Evolutionary conservation across 2,113 vertebrate genomes (phyloP).

Genomic region (Brienomyrus brachyistius): DNA sequence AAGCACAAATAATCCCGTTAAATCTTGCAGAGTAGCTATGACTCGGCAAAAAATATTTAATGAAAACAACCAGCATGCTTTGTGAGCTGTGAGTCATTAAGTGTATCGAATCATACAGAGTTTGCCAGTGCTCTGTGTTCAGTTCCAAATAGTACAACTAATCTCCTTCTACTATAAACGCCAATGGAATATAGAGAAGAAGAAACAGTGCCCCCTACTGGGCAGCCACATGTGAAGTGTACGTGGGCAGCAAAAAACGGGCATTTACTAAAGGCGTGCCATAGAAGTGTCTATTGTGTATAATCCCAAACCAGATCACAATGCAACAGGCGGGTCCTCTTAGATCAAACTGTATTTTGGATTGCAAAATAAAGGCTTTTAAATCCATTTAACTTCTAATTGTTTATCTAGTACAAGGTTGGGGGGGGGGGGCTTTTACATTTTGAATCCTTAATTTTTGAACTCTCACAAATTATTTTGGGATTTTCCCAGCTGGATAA

Average conservation of each 20-base stretch:
- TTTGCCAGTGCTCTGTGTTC: neutral
- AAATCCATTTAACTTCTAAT: neutral
- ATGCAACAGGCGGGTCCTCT: slow-evolving; percentile 39
- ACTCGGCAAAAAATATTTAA: neutral
- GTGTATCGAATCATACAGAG: neutral
- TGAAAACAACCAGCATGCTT: neutral
- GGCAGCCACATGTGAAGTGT: slow-evolving; percentile 71
- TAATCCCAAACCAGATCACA: slow-evolving; percentile 22
- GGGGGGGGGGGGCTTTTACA: neutral
- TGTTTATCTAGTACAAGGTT: neutral
- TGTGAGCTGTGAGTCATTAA: neutral
- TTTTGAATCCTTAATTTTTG: neutral
- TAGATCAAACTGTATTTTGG: neutral
- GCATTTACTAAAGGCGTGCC: slow-evolving; percentile 62
- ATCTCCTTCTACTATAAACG: slow-evolving; percentile 44
- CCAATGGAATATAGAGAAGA: slow-evolving; percentile 42
- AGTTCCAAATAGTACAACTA: neutral
- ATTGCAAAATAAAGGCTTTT: neutral
- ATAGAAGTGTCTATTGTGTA: slow-evolving; percentile 53
- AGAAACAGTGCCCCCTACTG: slow-evolving; percentile 70
- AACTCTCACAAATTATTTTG: neutral
- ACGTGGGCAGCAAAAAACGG: slow-evolving; percentile 75
- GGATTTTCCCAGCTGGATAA: neutral
- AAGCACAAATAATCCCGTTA: neutral
- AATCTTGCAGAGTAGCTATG: neutral